Evolutionary conservation across 2,888 invertebrate species (phyloP).

Genomic region (Lepidocyrtinus sp.): DNA sequence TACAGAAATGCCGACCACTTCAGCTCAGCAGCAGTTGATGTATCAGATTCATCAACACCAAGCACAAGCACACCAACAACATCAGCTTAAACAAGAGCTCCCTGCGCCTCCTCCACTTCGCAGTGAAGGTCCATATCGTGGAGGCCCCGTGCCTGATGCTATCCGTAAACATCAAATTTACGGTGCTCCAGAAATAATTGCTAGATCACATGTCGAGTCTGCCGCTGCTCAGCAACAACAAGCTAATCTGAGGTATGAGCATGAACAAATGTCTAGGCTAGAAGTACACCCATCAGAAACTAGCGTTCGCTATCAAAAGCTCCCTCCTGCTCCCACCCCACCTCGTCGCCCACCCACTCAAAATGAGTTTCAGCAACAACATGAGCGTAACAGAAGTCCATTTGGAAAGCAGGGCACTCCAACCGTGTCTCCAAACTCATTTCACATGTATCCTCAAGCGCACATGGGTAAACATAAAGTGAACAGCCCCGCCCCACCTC

Average conservation of each 20-base stretch:
- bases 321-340: conserved; percentile 42
- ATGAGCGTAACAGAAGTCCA: conserved; percentile 51
- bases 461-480: conserved; percentile 74
- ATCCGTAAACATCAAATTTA: conserved; percentile 47
- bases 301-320: conserved; percentile 54
- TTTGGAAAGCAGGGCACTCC: conserved; percentile 45
- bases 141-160: not conserved
- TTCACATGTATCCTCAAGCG: conserved; percentile 41
- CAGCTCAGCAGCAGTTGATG: conserved; percentile 32
- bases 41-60: conserved; percentile 50
- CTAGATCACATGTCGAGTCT: conserved; percentile 34
- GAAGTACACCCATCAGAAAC: conserved; percentile 55
- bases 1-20: conserved; percentile 25
- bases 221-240: conserved; percentile 25
- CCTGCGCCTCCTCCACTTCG: conserved; percentile 81
- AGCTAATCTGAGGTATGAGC: conserved; percentile 47
- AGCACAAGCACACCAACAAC: conserved; percentile 29
- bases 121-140: conserved; percentile 78
- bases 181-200: conserved; percentile 72
- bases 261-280: conserved; percentile 40
- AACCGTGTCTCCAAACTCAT: conserved; percentile 47
- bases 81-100: conserved; percentile 71
- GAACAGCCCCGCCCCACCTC: conserved; percentile 84
- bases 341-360: conserved; percentile 48
- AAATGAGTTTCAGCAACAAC: conserved; percentile 35